A percentile compares a stretch with the other conserved stretches of the same genome.
Evolutionary conservation across 2,113 vertebrate genomes (phyloP).

Genomic region (Hippopotamus amphibius): DNA sequence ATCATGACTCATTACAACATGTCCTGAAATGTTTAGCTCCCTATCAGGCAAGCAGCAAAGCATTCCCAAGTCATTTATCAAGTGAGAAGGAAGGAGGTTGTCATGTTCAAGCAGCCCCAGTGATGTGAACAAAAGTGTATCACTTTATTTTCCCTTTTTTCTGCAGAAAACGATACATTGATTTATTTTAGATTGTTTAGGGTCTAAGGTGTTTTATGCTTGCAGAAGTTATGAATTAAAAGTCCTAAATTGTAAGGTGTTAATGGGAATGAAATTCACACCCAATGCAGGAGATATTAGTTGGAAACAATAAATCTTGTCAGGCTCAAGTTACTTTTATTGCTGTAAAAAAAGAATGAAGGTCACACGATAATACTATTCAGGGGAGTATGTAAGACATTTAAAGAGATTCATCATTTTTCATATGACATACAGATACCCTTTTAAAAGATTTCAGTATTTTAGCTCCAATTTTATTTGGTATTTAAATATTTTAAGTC

Average conservation of each 20-base stretch:
- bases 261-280: constrained; percentile 88
- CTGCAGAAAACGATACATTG: constrained; percentile 77
- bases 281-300: constrained; percentile 85
- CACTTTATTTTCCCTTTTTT: constrained; percentile 83
- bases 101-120: constrained; percentile 72
- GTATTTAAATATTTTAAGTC: constrained; percentile 74
- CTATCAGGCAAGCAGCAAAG: constrained; percentile 84
- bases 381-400: constrained; percentile 67
- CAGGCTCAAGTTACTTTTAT: constrained; percentile 82
- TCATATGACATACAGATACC: constrained; percentile 55
- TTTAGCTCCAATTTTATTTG: constrained; percentile 69
- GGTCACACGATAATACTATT: constrained; percentile 85
- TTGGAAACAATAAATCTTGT: constrained; percentile 90
- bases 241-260: constrained; percentile 81
- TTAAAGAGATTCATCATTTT: constrained; percentile 76
- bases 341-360: constrained; percentile 89
- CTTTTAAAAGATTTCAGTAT: constrained; percentile 70
- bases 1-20: constrained; percentile 82
- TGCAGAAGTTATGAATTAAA: constrained; percentile 86
- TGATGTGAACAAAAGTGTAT: constrained; percentile 85
- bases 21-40: constrained; percentile 88
- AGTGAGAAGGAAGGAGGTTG: constrained; percentile 82
- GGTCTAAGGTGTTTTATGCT: constrained; percentile 72
- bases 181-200: constrained; percentile 82
- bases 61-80: constrained; percentile 90